Conservation (phyloP, 2,888 invertebrate species). For the Clepsis dumicolana region DNA sequence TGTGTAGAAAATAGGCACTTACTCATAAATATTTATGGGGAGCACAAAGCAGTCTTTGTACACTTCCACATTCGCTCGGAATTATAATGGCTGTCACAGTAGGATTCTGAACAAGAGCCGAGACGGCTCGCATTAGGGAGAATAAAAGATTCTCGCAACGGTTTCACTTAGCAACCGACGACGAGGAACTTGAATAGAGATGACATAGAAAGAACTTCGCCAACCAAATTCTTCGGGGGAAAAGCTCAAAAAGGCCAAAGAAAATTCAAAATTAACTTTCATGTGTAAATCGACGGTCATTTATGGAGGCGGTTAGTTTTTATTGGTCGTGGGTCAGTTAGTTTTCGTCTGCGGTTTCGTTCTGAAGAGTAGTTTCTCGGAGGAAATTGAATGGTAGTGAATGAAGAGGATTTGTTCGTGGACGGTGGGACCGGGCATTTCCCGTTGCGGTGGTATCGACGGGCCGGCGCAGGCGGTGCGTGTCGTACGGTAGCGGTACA, state of each 20-base stretch:
- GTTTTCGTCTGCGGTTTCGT: conserved; percentile 65
- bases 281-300: conserved; percentile 50
- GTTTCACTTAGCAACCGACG: conserved; percentile 80
- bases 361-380: conserved; percentile 59
- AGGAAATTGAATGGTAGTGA: conserved; percentile 68
- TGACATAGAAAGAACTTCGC: conserved; percentile 71
- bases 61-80: conserved; percentile 80
- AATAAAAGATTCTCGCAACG: conserved; percentile 78
- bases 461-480: conserved; percentile 58
- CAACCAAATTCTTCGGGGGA: conserved; percentile 63
- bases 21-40: conserved; percentile 84
- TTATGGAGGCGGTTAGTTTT: conserved; percentile 52
- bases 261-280: conserved; percentile 61
- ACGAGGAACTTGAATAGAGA: conserved; percentile 70
- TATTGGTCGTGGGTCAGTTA: conserved; percentile 51
- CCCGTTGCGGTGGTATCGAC: conserved; percentile 70
- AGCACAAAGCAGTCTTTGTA: conserved; percentile 81
- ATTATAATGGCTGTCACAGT: conserved; percentile 84
- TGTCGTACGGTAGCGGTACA: conserved; percentile 76
- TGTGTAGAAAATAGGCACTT: conserved; percentile 81
- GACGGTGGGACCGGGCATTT: conserved; percentile 62
- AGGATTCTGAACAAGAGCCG: conserved; percentile 81
- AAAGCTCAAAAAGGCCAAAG: conserved; percentile 52
- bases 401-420: conserved; percentile 57
- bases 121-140: conserved; percentile 79